Conservation (phyloP, 1,140 invertebrate species). For the Gryllus bimaculatus region DNA sequence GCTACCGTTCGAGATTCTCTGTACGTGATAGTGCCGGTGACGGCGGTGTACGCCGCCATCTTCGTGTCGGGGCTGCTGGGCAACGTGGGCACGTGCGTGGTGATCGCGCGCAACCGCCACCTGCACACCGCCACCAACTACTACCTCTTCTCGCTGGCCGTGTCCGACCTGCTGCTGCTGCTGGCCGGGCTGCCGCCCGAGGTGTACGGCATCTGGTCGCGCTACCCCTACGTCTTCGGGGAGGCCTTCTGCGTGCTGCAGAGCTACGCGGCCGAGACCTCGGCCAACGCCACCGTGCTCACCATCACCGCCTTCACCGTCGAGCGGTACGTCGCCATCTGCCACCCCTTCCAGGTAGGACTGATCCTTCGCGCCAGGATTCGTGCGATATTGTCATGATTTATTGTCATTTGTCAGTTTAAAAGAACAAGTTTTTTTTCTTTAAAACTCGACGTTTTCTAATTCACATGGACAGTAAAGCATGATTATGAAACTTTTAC, state of each 20-base stretch:
- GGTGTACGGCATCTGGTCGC: conserved; percentile 76
- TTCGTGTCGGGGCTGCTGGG: conserved; percentile 80
- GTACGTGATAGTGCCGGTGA: conserved; percentile 65
- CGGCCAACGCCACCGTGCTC: conserved; percentile 86
- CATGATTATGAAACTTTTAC: too few species aligned
- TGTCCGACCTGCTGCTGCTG: conserved; percentile 84
- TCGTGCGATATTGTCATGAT: conserved; percentile 42
- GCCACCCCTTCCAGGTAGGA: conserved; percentile 55
- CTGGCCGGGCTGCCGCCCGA: conserved; percentile 72
- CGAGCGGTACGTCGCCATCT: conserved; percentile 75
- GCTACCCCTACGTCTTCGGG: conserved; percentile 79
- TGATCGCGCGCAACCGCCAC: conserved; percentile 80
- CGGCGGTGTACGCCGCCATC: conserved; percentile 71
- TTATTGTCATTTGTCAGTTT: conserved; percentile 69
- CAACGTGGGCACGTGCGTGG: conserved; percentile 86
- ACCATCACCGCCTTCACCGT: conserved; percentile 90
- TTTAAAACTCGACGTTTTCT: not conserved
- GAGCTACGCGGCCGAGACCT: conserved; percentile 77
- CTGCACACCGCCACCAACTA: conserved; percentile 91
- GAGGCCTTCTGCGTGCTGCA: conserved; percentile 71
- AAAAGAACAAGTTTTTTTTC: not conserved
- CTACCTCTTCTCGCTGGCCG: conserved; percentile 78
- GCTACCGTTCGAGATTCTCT: conserved; percentile 44
- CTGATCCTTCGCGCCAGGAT: conserved; percentile 54
- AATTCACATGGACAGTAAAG: too few species aligned